Evolutionary conservation across 2,797 vertebrate genomes (phyloP), one percentile per base, ranked within the genome.

Genomic region (Micromesistius poutassou): DNA sequence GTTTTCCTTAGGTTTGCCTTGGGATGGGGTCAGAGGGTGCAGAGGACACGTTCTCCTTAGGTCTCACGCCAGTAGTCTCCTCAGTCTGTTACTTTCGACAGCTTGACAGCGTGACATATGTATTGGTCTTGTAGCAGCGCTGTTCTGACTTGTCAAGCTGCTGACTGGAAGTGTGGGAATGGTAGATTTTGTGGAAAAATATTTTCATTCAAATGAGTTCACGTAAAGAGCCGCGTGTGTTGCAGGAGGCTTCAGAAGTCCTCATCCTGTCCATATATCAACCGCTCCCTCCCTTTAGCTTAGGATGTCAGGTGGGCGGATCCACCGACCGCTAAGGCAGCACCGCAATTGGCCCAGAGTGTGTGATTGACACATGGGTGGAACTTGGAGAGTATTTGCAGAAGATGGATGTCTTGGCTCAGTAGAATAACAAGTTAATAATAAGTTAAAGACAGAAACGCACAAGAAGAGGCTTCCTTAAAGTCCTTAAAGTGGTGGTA

Each of bases 61-160:
- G 46, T 55, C 46, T 22, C 46, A 5, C 46, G 46, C 46, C 46
- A 55, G 71, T 76, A 8, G 30, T 78, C n/a, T 79, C 62, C 28
- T 84, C 66, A 33, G 25, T 79, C 76, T 77, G 31, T 25, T 19
- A 30, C 83, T 62, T 35, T 33, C 36, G 50, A 22, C 13, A 40
- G 38, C 14, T 72, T 84, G 28, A 22, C 13, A 66, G 38, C 14
- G 71, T 84, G 28, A 70, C 55, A 50, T 31, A 80, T 86, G 84
- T 88, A 89, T 90, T 88, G 81, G 85, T 80, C 80, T 78, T 89
- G 89, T 88, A 80, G 87, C 79, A 2, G 87, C 76, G 78, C 88
- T 94, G 94, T 94, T 85, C 79, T 80, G 93, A 93, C 94, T 91
- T 8, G 94, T 88, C 78, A 79, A 7, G 55, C 55, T 62, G 55